A percentile compares a stretch with the other conserved stretches of the same genome.
phyloP scores from a whole-genome alignment of 1,140 invertebrate genomes.

The Zaprionus tsacasi region DNA sequence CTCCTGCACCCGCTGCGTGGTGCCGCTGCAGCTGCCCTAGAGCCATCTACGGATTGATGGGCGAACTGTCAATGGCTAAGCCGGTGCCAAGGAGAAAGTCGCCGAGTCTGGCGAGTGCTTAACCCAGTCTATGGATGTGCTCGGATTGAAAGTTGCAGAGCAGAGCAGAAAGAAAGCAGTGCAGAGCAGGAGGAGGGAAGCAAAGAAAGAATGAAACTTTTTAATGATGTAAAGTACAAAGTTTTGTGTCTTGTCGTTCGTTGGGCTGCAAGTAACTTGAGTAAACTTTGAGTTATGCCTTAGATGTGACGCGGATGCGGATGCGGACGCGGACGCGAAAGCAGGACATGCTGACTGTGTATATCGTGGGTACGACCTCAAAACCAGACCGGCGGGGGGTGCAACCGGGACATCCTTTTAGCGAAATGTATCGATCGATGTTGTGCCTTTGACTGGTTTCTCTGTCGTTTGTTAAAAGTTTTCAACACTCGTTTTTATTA shows the following conservation, averaged over 20 bases:
- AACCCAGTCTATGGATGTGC: conserved; percentile 63
- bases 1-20: too few species aligned
- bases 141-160: conserved; percentile 60
- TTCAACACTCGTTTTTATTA: conserved; percentile 80
- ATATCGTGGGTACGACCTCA: conserved; percentile 63
- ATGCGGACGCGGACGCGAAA: conserved; percentile 25
- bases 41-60: conserved; percentile 62
- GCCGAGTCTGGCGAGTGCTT: conserved; percentile 61
- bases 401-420: conserved; percentile 62
- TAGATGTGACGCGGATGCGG: conserved; percentile 55
- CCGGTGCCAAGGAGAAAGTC: conserved; percentile 53
- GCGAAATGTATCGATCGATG: conserved; percentile 70
- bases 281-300: conserved; percentile 82
- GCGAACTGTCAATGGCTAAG: conserved; percentile 75
- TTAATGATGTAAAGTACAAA: conserved; percentile 83
- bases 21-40: conserved; percentile 2
- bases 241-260: conserved; percentile 80
- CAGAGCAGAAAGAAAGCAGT: conserved; percentile 23
- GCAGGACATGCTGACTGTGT: conserved; percentile 9
- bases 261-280: conserved; percentile 78
- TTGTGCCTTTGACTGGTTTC: conserved; percentile 57
- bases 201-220: conserved; percentile 77
- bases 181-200: conserved; percentile 33
- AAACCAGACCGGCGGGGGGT: conserved; percentile 30
- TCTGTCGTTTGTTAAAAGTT: conserved; percentile 80